These are phyloP conservation scores for Microcebus ravelobensis DNA, from an alignment of 2,113 vertebrate genomes.

Conservation along the genomic window DNA sequence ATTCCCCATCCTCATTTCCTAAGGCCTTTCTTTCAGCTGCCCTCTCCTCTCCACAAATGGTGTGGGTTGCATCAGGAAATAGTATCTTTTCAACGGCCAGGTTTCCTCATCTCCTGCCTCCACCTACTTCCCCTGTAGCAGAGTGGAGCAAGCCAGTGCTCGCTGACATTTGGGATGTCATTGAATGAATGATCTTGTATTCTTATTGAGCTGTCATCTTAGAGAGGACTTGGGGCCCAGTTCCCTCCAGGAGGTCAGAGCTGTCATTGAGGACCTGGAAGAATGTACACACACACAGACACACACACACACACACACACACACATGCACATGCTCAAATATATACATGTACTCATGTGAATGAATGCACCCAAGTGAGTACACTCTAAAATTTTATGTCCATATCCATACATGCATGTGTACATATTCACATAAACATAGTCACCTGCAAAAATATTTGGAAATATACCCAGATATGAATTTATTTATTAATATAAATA, in stretches of 20 bases:
- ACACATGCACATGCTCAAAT: not conserved
- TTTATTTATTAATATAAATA: constrained; percentile 8
- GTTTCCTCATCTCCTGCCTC: not conserved
- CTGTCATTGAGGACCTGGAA: constrained; percentile 4
- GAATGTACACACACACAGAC: not conserved
- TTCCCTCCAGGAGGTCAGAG: constrained; percentile 32
- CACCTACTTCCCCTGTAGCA: constrained; percentile 73
- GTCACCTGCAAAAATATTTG: not conserved
- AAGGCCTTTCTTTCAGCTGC: constrained; percentile 5
- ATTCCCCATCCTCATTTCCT: not conserved
- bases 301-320: too few relatives aligned
- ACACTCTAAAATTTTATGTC: not conserved
- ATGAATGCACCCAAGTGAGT: not conserved
- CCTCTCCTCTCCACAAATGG: not conserved
- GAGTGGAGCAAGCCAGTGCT: constrained; percentile 72
- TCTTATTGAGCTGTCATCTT: constrained; percentile 83
- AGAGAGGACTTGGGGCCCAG: constrained; percentile 78
- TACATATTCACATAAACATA: not conserved
- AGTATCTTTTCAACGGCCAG: constrained; percentile 15
- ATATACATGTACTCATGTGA: not conserved
- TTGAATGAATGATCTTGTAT: constrained; percentile 83
- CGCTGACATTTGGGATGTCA: constrained; percentile 86
- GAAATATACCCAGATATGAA: not conserved
- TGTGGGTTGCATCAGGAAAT: not conserved
- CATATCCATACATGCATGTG: not conserved